phyloP scores from a whole-genome alignment of 2,888 invertebrate species.

The Microctonus aethiopoides region DNA sequence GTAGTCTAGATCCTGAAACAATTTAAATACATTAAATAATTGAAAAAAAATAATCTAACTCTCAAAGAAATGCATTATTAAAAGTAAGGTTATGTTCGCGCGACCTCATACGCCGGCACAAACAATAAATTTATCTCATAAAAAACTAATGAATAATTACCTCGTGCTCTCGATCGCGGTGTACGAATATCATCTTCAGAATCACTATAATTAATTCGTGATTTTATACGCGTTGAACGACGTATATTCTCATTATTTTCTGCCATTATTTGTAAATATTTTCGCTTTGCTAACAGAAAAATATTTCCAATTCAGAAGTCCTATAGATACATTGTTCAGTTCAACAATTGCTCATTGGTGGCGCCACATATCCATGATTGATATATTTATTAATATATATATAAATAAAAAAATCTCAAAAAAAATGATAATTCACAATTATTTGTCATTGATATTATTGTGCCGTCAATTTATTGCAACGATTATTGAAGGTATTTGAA shows the following conservation, averaged over 20 bases:
- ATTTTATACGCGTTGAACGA: constrained; percentile 38
- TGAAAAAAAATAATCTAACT: not conserved
- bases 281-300: too few species aligned
- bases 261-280: constrained; percentile 37
- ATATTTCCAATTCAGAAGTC: too few species aligned
- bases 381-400: too few species aligned
- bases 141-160: not conserved
- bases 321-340: too few species aligned
- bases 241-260: constrained; percentile 36
- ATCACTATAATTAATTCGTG: constrained; percentile 25
- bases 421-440: too few species aligned
- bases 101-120: not conserved
- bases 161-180: constrained; percentile 25
- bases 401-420: too few species aligned
- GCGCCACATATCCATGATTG: not conserved
- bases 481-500: not conserved
- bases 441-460: not conserved
- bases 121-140: not conserved
- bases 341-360: not conserved
- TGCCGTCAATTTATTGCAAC: not conserved
- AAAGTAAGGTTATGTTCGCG: not conserved
- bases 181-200: constrained; percentile 28
- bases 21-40: not conserved
- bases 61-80: too few species aligned
- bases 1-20: not conserved